Conservation (phyloP, 1,140 invertebrate species). For the Homarus americanus region DNA sequence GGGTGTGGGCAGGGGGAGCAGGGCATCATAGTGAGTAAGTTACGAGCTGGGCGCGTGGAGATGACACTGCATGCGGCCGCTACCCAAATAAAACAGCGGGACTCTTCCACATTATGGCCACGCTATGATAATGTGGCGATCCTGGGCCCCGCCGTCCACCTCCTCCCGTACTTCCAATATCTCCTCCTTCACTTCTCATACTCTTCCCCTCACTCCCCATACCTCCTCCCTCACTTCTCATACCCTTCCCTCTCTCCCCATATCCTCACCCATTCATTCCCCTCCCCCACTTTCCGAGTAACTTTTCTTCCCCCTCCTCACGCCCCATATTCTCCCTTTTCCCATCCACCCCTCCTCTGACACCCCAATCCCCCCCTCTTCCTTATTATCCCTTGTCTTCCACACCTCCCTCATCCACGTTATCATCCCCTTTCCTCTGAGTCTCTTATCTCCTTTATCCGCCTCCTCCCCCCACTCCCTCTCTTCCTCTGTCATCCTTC, state of each 20-base stretch:
- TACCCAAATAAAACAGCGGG: slow-evolving; percentile 71
- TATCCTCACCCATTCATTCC: too few relatives aligned
- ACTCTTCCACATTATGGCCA: slow-evolving; percentile 63
- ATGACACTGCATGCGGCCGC: slow-evolving; percentile 59
- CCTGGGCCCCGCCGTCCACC: slow-evolving; percentile 7
- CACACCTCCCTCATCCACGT: neutral
- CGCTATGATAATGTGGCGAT: slow-evolving; percentile 62
- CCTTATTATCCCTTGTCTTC: neutral
- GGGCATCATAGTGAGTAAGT: slow-evolving; percentile 56
- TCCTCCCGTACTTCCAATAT: too few relatives aligned
- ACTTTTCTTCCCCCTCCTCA: neutral
- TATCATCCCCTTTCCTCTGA: neutral
- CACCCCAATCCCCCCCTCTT: neutral
- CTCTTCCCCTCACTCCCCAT: too few relatives aligned
- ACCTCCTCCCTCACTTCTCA: too few relatives aligned
- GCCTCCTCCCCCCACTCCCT: neutral
- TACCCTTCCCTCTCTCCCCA: neutral
- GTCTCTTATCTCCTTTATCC: slow-evolving; percentile 11
- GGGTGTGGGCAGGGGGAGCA: slow-evolving; percentile 7
- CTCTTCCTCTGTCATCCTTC: slow-evolving; percentile 11
- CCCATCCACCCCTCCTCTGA: neutral
- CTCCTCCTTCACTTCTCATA: neutral
- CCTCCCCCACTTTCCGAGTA: neutral
- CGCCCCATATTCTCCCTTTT: neutral
- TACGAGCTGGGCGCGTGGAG: slow-evolving; percentile 54